These are phyloP conservation scores for Drosophila melanosoma DNA, from an alignment of 2,888 invertebrate species.

Conservation along the genomic window DNA sequence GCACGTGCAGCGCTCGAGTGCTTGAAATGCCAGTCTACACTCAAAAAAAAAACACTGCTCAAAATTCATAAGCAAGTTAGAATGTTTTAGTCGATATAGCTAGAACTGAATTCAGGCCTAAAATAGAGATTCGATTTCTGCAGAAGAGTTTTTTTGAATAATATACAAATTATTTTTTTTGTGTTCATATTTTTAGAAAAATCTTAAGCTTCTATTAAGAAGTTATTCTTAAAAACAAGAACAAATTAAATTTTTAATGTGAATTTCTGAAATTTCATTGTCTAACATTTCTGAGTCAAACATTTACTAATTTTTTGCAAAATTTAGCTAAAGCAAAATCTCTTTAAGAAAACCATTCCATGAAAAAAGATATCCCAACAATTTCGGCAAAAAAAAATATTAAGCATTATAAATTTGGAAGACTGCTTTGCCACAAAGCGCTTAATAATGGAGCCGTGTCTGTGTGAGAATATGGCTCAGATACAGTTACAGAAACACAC, in stretches of 20 bases:
- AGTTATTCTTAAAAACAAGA: not conserved
- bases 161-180: no score
- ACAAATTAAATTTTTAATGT: not conserved
- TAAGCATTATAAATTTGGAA: slow-evolving; percentile 11
- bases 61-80: not conserved
- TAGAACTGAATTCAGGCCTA: not conserved
- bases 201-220: not conserved
- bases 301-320: not conserved
- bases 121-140: not conserved
- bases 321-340: not conserved
- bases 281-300: no score
- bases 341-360: slow-evolving; percentile 1
- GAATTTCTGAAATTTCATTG: not conserved
- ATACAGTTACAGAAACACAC: slow-evolving; percentile 35
- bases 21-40: slow-evolving; percentile 5
- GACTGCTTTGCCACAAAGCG: slow-evolving; percentile 21
- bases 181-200: no score
- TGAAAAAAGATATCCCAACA: not conserved
- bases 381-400: not conserved
- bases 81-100: not conserved
- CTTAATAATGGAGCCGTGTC: slow-evolving; percentile 22
- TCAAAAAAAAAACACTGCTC: not conserved
- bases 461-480: slow-evolving; percentile 32
- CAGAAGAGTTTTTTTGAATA: not conserved
- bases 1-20: slow-evolving; percentile 70